Conservation (phyloP, 2,113 vertebrate species). For the Talpa occidentalis region DNA sequence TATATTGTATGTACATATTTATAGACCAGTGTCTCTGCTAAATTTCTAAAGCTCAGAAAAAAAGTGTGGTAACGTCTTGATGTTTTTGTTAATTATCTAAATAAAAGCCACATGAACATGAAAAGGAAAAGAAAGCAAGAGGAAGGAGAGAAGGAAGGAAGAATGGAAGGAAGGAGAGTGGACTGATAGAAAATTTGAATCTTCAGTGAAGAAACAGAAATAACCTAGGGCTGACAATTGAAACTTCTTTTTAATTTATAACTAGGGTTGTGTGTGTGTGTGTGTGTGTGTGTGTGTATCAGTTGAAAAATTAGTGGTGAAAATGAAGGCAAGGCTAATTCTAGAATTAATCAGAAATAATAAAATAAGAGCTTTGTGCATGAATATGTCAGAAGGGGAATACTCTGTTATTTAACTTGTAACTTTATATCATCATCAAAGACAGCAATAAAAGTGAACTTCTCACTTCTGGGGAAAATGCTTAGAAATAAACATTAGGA, state of each 20-base stretch:
- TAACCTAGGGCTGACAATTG: not conserved
- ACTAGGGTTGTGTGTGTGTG: not conserved
- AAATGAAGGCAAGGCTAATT: not conserved
- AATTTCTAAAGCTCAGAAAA: conserved; percentile 76
- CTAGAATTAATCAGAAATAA: not conserved
- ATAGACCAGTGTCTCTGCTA: conserved; percentile 68
- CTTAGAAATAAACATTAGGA: conserved; percentile 8
- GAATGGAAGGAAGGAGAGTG: not conserved
- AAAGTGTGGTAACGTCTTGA: conserved; percentile 85
- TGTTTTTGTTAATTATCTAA: conserved; percentile 86
- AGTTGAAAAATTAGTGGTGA: not conserved
- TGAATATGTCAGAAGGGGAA: not conserved
- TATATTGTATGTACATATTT: conserved; percentile 69
- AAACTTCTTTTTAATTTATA: not conserved
- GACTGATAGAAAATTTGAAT: not conserved
- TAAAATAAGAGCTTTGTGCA: not conserved
- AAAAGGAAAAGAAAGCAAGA: too few relatives aligned
- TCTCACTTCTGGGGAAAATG: conserved; percentile 11
- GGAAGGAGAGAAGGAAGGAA: too few relatives aligned
- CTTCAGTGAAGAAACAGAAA: not conserved
- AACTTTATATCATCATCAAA: not conserved
- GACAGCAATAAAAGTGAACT: not conserved
- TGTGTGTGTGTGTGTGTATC: too few relatives aligned
- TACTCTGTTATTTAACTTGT: not conserved
- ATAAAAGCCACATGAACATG: conserved; percentile 91